These are phyloP conservation scores for Chrysomallon squamiferum DNA, from an alignment of 1,140 invertebrate species.

Conservation along the genomic window DNA sequence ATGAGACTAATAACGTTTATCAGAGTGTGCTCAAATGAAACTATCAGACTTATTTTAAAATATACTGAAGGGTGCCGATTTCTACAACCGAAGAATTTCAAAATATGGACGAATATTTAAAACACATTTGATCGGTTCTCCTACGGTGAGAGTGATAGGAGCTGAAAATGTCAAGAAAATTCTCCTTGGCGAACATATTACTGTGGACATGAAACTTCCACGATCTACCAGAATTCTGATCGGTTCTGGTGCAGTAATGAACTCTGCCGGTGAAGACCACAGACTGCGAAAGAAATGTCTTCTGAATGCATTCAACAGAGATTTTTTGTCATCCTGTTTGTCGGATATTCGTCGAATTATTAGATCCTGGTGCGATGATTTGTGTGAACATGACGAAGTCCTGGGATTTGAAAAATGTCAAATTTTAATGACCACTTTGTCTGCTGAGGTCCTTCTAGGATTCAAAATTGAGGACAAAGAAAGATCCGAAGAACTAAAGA, in stretches of 20 bases:
- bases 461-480: conserved; percentile 7
- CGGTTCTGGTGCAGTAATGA: conserved; percentile 23
- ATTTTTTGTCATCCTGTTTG: conserved; percentile 11
- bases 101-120: conserved; percentile 45
- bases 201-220: conserved; percentile 28
- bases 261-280: conserved; percentile 24
- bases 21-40: no score
- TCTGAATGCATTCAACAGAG: conserved; percentile 18
- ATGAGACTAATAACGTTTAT: no score
- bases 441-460: conserved; percentile 20
- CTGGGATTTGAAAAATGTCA: conserved; percentile 20
- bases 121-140: conserved; percentile 40
- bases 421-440: conserved; percentile 13
- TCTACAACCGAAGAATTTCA: conserved; percentile 13
- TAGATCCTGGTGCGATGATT: conserved; percentile 1
- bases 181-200: conserved; percentile 32
- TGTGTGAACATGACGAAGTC: conserved; percentile 3
- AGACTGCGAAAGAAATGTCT: conserved; percentile 18
- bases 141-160: conserved; percentile 39
- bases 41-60: no score
- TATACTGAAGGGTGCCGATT: conserved; percentile 18
- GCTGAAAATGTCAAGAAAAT: conserved; percentile 34
- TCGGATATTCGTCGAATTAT: conserved; percentile 13
- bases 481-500: neutral
- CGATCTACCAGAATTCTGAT: conserved; percentile 20